Percentiles rank a stretch among this genome's conserved stretches.
phyloP scores from a whole-genome alignment of 2,888 invertebrate species.

The Agrotis segetum region DNA sequence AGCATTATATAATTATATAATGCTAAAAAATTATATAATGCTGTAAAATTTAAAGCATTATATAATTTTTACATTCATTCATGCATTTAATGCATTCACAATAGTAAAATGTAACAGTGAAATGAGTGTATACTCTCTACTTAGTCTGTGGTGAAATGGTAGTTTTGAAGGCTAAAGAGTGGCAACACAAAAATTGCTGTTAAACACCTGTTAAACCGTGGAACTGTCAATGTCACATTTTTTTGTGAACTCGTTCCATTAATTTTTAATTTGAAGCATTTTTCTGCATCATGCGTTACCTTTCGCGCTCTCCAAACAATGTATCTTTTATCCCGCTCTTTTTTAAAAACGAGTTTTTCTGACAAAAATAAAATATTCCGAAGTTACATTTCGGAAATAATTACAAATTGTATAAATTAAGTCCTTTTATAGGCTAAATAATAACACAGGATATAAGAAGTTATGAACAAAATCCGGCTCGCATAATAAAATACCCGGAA shows the following conservation, averaged over 20 bases:
- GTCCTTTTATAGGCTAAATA: background rate
- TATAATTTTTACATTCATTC: too few species aligned
- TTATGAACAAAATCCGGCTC: background rate
- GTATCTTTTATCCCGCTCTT: slow-evolving; percentile 27
- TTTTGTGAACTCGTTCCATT: slow-evolving; percentile 48
- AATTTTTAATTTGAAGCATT: slow-evolving; percentile 63
- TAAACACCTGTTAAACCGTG: slow-evolving; percentile 30
- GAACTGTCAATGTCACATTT: slow-evolving; percentile 45
- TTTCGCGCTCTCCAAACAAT: slow-evolving; percentile 24
- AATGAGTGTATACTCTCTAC: too few species aligned
- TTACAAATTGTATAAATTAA: background rate
- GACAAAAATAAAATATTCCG: slow-evolving; percentile 55
- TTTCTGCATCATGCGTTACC: slow-evolving; percentile 48
- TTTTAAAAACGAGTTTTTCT: slow-evolving; percentile 47
- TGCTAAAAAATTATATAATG: too few species aligned
- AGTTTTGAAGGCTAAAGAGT: background rate
- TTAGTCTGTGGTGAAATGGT: background rate
- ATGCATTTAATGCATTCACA: too few species aligned
- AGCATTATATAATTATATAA: too few species aligned
- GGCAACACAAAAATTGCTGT: slow-evolving; percentile 20
- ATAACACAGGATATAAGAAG: background rate
- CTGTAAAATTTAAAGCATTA: too few species aligned
- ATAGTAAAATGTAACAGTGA: background rate
- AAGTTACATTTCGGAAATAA: slow-evolving; percentile 37
- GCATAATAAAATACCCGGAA: background rate